phyloP scores from a whole-genome alignment of 1,140 invertebrate species.

The Bombus breviceps region DNA sequence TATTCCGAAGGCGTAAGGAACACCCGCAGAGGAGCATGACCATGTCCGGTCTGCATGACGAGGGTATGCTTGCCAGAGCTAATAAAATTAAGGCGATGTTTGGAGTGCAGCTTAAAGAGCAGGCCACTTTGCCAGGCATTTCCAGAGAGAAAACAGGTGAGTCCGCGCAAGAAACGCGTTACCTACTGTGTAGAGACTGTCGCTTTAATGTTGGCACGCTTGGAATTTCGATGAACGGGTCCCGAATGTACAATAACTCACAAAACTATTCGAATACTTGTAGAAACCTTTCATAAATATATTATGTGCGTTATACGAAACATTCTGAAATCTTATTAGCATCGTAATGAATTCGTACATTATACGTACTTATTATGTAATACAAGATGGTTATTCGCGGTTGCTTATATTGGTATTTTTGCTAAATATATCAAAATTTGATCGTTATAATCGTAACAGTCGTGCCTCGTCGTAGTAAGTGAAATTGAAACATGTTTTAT shows the following conservation, averaged over 20 bases:
- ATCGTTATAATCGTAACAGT: too few species aligned
- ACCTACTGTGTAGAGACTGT: not conserved
- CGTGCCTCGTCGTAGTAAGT: too few species aligned
- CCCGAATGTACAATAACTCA: not conserved
- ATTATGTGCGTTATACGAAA: too few species aligned
- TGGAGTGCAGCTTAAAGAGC: constrained; percentile 77
- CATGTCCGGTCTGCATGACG: constrained; percentile 70
- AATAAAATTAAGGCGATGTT: constrained; percentile 81
- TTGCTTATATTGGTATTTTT: too few species aligned
- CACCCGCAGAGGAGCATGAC: constrained; percentile 34
- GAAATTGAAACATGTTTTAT: too few species aligned
- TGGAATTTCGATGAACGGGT: not conserved
- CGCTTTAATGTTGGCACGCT: constrained; percentile 14
- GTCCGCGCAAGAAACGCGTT: not conserved
- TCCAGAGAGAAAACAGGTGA: constrained; percentile 81
- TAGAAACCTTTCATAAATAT: too few species aligned
- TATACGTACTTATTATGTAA: too few species aligned
- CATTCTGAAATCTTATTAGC: too few species aligned
- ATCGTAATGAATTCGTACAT: too few species aligned
- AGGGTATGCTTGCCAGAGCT: constrained; percentile 78
- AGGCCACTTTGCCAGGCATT: constrained; percentile 78
- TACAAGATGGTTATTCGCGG: too few species aligned
- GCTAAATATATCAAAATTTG: too few species aligned
- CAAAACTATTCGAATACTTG: not conserved
- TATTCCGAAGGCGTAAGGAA: constrained; percentile 54